Conservation (phyloP, 2,888 invertebrate species). For the Hemistola chrysoprasaria region DNA sequence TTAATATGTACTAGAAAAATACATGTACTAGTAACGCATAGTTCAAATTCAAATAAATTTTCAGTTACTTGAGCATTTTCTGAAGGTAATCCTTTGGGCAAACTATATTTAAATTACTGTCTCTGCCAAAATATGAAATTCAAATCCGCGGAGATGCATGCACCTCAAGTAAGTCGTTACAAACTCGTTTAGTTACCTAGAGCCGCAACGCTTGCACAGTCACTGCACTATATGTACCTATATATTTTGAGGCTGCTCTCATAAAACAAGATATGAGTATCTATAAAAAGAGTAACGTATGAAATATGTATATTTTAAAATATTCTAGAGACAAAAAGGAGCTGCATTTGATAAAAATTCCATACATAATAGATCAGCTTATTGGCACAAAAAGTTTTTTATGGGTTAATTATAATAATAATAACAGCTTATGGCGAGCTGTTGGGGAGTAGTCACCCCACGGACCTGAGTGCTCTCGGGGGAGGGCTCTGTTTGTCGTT, state of each 20-base stretch:
- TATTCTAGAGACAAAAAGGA: too few relatives aligned
- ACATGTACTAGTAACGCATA: background rate
- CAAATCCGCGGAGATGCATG: conserved; percentile 52
- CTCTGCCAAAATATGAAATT: conserved; percentile 53
- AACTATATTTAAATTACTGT: conserved; percentile 40
- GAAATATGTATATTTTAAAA: too few relatives aligned
- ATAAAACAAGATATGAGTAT: conserved; percentile 32
- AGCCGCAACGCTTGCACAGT: conserved; percentile 33
- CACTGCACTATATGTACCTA: too few relatives aligned
- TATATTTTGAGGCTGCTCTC: conserved; percentile 30
- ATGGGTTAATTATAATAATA: too few relatives aligned
- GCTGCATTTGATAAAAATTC: too few relatives aligned
- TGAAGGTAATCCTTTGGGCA: conserved; percentile 31
- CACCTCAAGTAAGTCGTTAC: conserved; percentile 56
- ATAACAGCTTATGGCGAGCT: too few relatives aligned
- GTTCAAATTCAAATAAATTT: conserved; percentile 20
- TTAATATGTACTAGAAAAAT: conserved; percentile 1
- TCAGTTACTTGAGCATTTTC: conserved; percentile 28
- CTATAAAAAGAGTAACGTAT: too few relatives aligned
- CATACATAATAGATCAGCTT: too few relatives aligned
- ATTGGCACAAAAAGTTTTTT: too few relatives aligned
- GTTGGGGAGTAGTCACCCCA: too few relatives aligned
- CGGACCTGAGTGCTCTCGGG: too few relatives aligned
- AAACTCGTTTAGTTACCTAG: conserved; percentile 55
- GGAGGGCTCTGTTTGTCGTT: too few relatives aligned